These are phyloP conservation scores for Drosophila helvetica DNA, from an alignment of 2,888 invertebrate genomes.

Conservation along the genomic window DNA sequence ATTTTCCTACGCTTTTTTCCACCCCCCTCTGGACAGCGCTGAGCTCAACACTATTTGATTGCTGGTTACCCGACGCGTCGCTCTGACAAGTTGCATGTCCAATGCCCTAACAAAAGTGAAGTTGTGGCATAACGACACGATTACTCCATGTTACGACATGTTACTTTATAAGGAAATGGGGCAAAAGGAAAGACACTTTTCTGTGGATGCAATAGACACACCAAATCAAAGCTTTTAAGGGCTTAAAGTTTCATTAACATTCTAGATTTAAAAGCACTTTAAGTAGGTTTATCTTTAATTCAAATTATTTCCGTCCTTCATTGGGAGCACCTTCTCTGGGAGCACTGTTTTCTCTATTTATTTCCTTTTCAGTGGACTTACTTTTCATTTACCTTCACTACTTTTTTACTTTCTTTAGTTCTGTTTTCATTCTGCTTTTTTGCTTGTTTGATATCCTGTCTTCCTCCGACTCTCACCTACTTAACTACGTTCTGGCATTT, in stretches of 20 bases:
- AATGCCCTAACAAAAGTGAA: slow-evolving; percentile 24
- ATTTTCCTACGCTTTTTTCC: slow-evolving; percentile 30
- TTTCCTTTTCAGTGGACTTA: slow-evolving; percentile 18
- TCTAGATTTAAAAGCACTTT: neutral
- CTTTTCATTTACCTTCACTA: slow-evolving; percentile 4
- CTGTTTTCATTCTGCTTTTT: neutral
- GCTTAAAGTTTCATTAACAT: neutral
- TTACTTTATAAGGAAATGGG: neutral
- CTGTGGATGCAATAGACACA: neutral
- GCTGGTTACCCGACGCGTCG: slow-evolving; percentile 42
- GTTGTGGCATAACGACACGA: neutral
- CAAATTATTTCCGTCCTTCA: neutral
- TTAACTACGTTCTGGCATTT: neutral
- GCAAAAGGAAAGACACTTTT: no score
- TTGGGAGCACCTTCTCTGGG: neutral
- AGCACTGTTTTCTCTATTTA: neutral
- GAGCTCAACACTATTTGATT: slow-evolving; percentile 64
- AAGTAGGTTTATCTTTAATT: neutral
- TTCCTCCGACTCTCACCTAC: neutral
- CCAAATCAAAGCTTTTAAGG: neutral
- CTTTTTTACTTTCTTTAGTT: slow-evolving; percentile 6
- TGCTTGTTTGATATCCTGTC: neutral
- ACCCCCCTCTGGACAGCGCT: slow-evolving; percentile 22
- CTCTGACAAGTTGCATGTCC: slow-evolving; percentile 50
- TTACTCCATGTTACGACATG: neutral